Conservation (phyloP, 2,797 vertebrate genomes). For the Hemitrygon akajei region DNA sequence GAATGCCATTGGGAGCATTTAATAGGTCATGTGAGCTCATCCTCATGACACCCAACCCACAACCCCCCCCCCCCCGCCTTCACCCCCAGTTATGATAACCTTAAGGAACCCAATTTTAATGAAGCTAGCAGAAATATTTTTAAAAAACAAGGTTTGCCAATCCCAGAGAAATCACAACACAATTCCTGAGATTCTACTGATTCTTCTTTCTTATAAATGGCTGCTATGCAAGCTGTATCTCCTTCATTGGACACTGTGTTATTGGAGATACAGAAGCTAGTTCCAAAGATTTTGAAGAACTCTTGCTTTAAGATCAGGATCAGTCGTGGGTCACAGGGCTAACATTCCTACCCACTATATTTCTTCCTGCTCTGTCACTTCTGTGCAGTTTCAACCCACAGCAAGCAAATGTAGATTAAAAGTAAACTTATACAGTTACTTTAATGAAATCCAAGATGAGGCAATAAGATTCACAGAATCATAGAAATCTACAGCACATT, state of each 20-base stretch:
- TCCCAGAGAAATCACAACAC: not conserved
- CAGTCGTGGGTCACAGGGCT: not conserved
- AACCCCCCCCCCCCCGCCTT: no score
- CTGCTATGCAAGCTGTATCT: not conserved
- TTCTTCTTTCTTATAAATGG: not conserved
- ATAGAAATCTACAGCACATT: no score
- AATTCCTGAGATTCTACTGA: not conserved
- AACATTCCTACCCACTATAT: not conserved
- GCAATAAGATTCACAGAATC: not conserved
- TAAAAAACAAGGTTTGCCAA: not conserved
- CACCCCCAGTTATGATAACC: no score
- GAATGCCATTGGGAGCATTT: no score
- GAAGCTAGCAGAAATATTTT: not conserved
- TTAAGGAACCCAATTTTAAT: no score
- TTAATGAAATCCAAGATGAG: not conserved
- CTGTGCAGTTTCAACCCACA: not conserved
- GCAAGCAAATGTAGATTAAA: not conserved
- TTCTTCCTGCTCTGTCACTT: not conserved
- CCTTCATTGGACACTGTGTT: not conserved
- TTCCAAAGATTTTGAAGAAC: not conserved
- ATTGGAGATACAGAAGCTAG: not conserved
- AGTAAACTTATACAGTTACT: not conserved
- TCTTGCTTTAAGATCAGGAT: not conserved
- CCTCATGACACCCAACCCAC: no score
- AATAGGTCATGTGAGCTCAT: no score